Base-by-base conservation (phyloP, 2,888 invertebrate genomes). In the Nineta flava region DNA sequence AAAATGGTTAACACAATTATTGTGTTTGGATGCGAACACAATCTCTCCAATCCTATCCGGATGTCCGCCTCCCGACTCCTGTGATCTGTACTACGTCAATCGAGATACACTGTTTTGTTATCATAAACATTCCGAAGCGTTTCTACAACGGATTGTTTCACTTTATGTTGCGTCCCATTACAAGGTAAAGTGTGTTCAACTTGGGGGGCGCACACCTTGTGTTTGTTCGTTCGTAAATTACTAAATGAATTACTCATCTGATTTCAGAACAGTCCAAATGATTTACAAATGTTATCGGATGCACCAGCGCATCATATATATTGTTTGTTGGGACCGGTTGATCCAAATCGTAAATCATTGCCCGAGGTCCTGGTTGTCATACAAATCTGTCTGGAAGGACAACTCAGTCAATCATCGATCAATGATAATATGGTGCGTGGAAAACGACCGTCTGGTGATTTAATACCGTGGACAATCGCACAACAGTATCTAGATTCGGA, bases 301-400 rank as follows among this genome's bases (percentile, higher is more conserved):
- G 97, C 99, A 13, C 97, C 99, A 0, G 95, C 95, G 1, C 99
- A 99, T 70, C 91, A 95, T 65, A 67, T 99, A 50, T 99, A 97
- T 70, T 95, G 94, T 56, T 71, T 99, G 38, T 72, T 97, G 53
- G 87, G 88, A 0, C 96, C 97, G 0, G 79, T 91, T 1, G 76
- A 83, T 58, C 73, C 81, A 0, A 77, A 78, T 58, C 72, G 77
- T 52, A 80, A 79, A 50, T 59, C 75, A 41, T 69, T 97, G 57
- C 97, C 97, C 0, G 95, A 96, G 66, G 84, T 96, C 49, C 71
- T 96, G n/a, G 92, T 88, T 57, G 92, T 94, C 5, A 70, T 96
- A 56, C 95, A 96, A 69, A 71, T 84, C 55, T 84, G 83, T 47
- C 66, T 87, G 15, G 87, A 87, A 61, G 87, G 86, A 2, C 76